Base-by-base conservation (phyloP, 2,797 vertebrate species). In the Chloroceryle amazona region DNA sequence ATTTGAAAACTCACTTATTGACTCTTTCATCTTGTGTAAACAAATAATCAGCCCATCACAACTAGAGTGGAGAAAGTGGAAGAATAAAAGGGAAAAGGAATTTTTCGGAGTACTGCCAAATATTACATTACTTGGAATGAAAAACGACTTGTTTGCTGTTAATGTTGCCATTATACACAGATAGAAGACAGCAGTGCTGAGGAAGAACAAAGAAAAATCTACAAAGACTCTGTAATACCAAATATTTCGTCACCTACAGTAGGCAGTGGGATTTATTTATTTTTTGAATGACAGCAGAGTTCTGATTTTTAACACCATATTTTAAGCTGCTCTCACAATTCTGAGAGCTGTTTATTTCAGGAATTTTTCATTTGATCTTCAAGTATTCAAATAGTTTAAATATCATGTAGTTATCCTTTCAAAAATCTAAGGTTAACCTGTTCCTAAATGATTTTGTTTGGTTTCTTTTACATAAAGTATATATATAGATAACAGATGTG, bases 21-120 rank as follows among this genome's bases (percentile, higher is more conserved):
- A 97, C 93, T 98, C 93, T 93, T 97, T 95, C 92, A 93, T 97
- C 96, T 97, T 92, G 54, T 71, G 81, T 96, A 97, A 98, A 97
- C 96, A 97, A 98, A 98, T 93, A 96, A 96, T 95, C 88, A 92
- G 62, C 79, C 82, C 76, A 95, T 96, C 93, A 93, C 92, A 78
- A 83, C 84, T 84, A 42, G 85, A 61, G 86, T 90, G 63, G 68
- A 19, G 55, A 81, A 83, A 76, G 41, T 14, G 33, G 25, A 71
- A 79, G 37, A 76, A 94, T 84, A 79, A 42, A 49, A 42, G 23
- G 12, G 46, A 75, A 61, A 65, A 61, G 47, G 74, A 94, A 86
- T 95, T 97, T 97, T 93, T 37, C 46, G 73, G 82, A 97, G 29
- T 62, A 82, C 81, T 95, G 94, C 93, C 96, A 97, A 96, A 91